These are phyloP conservation scores for Amphipyra berbera DNA, from an alignment of 2,888 invertebrate species.

Conservation along the genomic window DNA sequence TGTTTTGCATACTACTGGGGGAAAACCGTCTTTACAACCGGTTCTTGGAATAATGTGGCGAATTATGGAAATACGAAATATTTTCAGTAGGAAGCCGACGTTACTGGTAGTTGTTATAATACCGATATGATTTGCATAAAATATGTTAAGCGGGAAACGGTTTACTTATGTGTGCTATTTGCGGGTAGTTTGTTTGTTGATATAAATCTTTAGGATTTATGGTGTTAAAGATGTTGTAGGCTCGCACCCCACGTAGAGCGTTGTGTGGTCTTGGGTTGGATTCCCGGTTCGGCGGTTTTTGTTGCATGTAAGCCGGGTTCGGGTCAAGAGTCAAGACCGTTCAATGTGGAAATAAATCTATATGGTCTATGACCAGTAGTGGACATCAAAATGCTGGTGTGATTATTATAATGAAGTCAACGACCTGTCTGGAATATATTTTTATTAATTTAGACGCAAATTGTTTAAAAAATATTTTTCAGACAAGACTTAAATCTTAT, in stretches of 20 bases:
- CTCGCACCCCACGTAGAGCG: neutral
- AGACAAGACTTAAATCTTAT: too few relatives aligned
- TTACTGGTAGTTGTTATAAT: slow-evolving; percentile 35
- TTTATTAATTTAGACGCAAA: too few relatives aligned
- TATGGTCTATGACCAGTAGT: too few relatives aligned
- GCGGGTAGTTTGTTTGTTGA: slow-evolving; percentile 12
- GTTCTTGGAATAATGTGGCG: slow-evolving; percentile 38
- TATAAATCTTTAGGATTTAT: slow-evolving; percentile 40
- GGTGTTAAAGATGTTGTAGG: slow-evolving; percentile 11
- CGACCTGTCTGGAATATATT: too few relatives aligned
- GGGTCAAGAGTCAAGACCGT: too few relatives aligned
- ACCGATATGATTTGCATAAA: slow-evolving; percentile 42
- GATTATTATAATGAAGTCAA: too few relatives aligned
- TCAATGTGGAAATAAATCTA: too few relatives aligned
- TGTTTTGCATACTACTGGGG: slow-evolving; percentile 53
- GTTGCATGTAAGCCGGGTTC: too few relatives aligned
- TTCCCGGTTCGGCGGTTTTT: neutral
- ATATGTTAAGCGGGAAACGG: slow-evolving; percentile 43
- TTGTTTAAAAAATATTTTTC: too few relatives aligned
- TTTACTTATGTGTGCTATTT: slow-evolving; percentile 27
- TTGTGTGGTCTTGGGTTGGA: slow-evolving; percentile 13
- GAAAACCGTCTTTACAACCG: slow-evolving; percentile 39
- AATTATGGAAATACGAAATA: slow-evolving; percentile 43
- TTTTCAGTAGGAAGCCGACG: slow-evolving; percentile 42
- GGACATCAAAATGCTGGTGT: too few relatives aligned